A percentile compares a stretch with the other conserved stretches of the same genome.
These are phyloP conservation scores for Odontamblyopus lacepedii DNA, from an alignment of 2,797 vertebrate genomes.

Conservation along the genomic window DNA sequence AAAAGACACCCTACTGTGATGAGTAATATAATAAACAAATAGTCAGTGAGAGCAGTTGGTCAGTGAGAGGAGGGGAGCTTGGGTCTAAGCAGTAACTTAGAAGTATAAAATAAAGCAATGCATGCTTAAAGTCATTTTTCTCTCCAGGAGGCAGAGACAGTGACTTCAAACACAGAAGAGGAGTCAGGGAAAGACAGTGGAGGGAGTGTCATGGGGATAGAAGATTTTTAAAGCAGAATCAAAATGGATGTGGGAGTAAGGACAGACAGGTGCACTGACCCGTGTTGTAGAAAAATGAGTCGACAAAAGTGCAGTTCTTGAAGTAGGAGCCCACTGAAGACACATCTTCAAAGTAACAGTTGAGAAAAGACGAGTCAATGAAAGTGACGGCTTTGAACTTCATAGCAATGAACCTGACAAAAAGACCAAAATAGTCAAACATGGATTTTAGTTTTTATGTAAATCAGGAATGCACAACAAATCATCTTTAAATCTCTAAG, in stretches of 20 bases:
- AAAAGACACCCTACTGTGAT: too few relatives aligned
- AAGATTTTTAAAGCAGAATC: slow-evolving; percentile 20
- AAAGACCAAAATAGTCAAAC: not conserved
- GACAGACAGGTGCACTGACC: slow-evolving; percentile 52
- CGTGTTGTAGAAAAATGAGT: slow-evolving; percentile 74
- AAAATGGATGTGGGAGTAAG: slow-evolving; percentile 7
- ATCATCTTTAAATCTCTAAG: too few relatives aligned
- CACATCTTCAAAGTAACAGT: slow-evolving; percentile 91
- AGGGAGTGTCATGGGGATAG: slow-evolving; percentile 37
- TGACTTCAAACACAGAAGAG: slow-evolving; percentile 4
- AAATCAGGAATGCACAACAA: too few relatives aligned
- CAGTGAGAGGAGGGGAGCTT: too few relatives aligned
- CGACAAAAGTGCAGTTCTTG: slow-evolving; percentile 87
- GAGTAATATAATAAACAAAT: too few relatives aligned
- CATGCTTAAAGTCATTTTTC: slow-evolving; percentile 31
- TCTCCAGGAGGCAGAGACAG: slow-evolving; percentile 19
- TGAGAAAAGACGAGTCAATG: slow-evolving; percentile 90
- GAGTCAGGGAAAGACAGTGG: slow-evolving; percentile 30
- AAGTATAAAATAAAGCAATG: slow-evolving; percentile 46
- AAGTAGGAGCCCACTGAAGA: slow-evolving; percentile 92
- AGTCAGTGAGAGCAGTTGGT: too few relatives aligned
- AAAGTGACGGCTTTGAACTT: slow-evolving; percentile 94
- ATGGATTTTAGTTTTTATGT: too few relatives aligned
- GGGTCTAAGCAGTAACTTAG: too few relatives aligned
- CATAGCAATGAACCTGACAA: slow-evolving; percentile 87